A percentile compares a stretch with the other conserved stretches of the same genome.
Conservation (phyloP, 35 echinoderm and acorn worm species). For the Ophioderma brevispina region DNA sequence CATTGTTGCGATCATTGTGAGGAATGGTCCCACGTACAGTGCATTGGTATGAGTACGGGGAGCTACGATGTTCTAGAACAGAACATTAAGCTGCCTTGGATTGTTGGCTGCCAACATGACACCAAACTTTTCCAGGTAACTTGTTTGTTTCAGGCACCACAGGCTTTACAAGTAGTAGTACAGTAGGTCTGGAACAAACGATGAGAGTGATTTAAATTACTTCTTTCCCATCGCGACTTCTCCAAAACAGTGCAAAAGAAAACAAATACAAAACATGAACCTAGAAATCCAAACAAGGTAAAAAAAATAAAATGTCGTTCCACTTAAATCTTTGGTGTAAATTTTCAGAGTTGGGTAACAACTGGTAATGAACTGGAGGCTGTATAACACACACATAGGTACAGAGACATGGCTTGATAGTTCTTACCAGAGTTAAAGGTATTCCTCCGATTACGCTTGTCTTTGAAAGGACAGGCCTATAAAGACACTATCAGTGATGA, state of each 20-base stretch:
- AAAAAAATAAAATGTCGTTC: neutral
- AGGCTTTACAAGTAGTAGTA: neutral
- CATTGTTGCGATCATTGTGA: neutral
- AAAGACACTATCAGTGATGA: too few relatives aligned
- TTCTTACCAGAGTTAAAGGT: too few relatives aligned
- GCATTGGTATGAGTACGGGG: neutral
- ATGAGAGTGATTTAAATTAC: neutral
- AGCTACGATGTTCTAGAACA: neutral
- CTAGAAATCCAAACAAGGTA: neutral
- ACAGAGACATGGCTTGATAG: neutral
- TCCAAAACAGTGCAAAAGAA: neutral
- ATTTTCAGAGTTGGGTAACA: neutral
- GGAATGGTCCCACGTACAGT: neutral
- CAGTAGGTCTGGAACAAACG: neutral
- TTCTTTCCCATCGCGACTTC: neutral
- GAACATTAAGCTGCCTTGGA: neutral
- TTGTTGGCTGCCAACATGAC: neutral
- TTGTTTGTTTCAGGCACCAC: neutral
- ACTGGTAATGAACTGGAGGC: neutral
- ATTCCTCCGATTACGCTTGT: neutral
- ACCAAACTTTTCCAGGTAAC: neutral
- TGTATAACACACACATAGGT: neutral
- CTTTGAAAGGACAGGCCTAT: neutral
- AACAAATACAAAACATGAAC: neutral
- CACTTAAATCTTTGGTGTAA: neutral